These are phyloP conservation scores for Macrotus californicus DNA, from an alignment of 2,113 vertebrate genomes.

Conservation along the genomic window DNA sequence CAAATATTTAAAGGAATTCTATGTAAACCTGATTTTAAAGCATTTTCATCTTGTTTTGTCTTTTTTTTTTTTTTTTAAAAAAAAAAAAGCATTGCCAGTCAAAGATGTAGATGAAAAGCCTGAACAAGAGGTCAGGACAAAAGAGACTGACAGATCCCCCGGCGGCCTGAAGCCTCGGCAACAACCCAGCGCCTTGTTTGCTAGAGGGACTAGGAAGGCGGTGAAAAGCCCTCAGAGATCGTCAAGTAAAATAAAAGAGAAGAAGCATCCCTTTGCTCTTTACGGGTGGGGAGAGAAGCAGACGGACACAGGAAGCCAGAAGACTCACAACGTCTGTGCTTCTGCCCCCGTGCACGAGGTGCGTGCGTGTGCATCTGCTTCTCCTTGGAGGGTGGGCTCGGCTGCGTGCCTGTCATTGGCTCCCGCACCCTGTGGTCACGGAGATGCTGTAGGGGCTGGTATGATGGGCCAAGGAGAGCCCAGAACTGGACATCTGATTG, in stretches of 20 bases:
- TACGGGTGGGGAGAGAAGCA: slow-evolving; percentile 92
- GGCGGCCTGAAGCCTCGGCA: slow-evolving; percentile 37
- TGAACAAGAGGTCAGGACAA: not conserved
- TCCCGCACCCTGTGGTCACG: not conserved
- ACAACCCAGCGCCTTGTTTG: slow-evolving; percentile 70
- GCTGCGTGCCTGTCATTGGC: rapidly evolving
- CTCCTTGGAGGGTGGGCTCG: not conserved
- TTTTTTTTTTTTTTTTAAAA: not conserved
- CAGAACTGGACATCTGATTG: not conserved
- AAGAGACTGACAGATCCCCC: slow-evolving; percentile 52
- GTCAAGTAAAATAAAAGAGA: slow-evolving; percentile 78
- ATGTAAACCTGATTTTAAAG: not conserved
- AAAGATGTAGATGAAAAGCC: slow-evolving; percentile 65
- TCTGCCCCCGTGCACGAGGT: slow-evolving; percentile 88
- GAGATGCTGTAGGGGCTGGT: not conserved
- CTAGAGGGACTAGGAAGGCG: slow-evolving; percentile 65
- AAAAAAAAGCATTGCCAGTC: slow-evolving; percentile 7
- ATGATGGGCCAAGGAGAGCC: not conserved
- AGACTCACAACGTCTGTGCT: slow-evolving; percentile 93
- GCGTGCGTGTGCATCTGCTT: not conserved
- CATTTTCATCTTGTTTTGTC: not conserved
- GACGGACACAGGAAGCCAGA: slow-evolving; percentile 86
- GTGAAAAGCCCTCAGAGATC: slow-evolving; percentile 78
- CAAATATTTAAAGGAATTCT: not conserved
- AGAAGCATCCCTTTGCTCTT: slow-evolving; percentile 90